phyloP scores from a whole-genome alignment of 1,140 invertebrate genomes.

The Drosophila mojavensis region DNA sequence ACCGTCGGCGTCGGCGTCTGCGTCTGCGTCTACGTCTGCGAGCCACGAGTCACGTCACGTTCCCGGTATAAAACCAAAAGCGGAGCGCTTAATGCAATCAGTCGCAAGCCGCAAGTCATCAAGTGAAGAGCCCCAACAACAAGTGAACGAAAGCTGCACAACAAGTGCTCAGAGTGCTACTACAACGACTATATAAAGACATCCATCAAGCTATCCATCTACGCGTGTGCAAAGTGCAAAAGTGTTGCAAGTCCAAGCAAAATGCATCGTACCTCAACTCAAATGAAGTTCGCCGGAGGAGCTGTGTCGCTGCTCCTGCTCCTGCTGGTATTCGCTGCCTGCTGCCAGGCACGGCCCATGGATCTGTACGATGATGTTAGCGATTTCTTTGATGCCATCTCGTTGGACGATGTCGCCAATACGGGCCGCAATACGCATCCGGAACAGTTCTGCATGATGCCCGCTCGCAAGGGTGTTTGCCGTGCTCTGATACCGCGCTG shows the following conservation, averaged over 20 bases:
- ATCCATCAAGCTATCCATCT: not conserved
- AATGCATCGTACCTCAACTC: slow-evolving; percentile 31
- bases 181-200: not conserved
- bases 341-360: slow-evolving; percentile 61
- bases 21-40: not conserved
- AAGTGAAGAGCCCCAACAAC: slow-evolving; percentile 50
- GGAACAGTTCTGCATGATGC: slow-evolving; percentile 81
- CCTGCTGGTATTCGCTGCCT: slow-evolving; percentile 13
- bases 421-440: slow-evolving; percentile 72
- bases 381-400: slow-evolving; percentile 80
- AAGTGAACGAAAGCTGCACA: slow-evolving; percentile 22
- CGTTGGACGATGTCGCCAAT: slow-evolving; percentile 76
- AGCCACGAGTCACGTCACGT: slow-evolving; percentile 54
- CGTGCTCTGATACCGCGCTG: slow-evolving; percentile 85
- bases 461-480: slow-evolving; percentile 85
- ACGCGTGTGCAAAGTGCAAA: slow-evolving; percentile 17
- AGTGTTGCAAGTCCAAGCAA: not conserved
- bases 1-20: slow-evolving; percentile 1
- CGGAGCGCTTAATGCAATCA: slow-evolving; percentile 59
- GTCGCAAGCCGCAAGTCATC: slow-evolving; percentile 44
- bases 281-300: slow-evolving; percentile 41
- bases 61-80: slow-evolving; percentile 70
- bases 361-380: slow-evolving; percentile 82
- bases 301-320: slow-evolving; percentile 36
- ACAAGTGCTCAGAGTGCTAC: not conserved